Conservation (phyloP, 2,888 invertebrate genomes). For the Rotaria macrura region DNA sequence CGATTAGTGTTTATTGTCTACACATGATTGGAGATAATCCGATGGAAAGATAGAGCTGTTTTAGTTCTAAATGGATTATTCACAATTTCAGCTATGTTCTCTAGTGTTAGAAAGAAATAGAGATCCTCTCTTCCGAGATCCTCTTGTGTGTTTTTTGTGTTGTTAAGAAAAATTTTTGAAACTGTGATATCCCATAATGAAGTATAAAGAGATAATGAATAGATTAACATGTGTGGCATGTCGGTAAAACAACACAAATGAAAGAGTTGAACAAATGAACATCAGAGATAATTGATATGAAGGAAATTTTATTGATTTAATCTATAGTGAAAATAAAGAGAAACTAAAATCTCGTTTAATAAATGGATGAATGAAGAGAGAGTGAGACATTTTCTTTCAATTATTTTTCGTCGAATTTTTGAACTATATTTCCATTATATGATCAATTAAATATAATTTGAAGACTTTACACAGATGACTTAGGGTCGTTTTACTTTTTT, state of each 20-base stretch:
- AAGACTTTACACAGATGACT: background rate
- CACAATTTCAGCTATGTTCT: background rate
- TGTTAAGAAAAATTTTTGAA: no score
- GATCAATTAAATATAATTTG: background rate
- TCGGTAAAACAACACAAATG: no score
- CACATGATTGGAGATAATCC: constrained; percentile 7
- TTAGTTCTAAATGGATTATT: background rate
- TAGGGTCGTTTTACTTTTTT: no score
- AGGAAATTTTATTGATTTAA: background rate
- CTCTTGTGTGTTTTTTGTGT: no score
- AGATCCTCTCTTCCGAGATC: no score
- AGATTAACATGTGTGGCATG: no score
- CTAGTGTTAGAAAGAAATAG: no score
- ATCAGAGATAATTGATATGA: background rate
- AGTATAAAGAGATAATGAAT: no score
- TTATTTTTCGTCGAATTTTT: no score
- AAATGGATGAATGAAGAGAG: background rate
- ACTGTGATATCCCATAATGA: no score
- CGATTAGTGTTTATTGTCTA: constrained; percentile 12
- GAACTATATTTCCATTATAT: background rate
- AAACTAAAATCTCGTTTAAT: no score
- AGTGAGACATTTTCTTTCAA: no score
- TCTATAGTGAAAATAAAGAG: background rate
- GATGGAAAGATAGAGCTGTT: background rate
- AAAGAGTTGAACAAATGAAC: background rate